phyloP scores from a whole-genome alignment of 2,113 vertebrate species.

The Salvelinus fontinalis region DNA sequence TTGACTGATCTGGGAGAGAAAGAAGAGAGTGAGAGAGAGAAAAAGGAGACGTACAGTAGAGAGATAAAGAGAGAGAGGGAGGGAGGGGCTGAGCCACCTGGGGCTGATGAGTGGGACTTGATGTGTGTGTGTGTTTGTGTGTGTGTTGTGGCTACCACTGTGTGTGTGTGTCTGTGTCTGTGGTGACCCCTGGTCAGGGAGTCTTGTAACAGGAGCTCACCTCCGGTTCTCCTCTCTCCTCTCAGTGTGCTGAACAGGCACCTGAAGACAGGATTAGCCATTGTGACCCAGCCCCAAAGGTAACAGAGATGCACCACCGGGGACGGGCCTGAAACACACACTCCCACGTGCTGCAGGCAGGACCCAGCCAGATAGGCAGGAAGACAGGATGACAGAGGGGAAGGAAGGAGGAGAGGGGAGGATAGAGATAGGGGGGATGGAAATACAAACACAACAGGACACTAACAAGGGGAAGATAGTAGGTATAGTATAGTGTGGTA shows the following conservation, averaged over 20 bases:
- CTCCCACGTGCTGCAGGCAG: conserved; percentile 57
- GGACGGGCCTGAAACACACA: conserved; percentile 65
- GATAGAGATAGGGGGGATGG: conserved; percentile 34
- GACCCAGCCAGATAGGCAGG: conserved; percentile 24
- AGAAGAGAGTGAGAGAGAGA: conserved; percentile 53
- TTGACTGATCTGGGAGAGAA: conserved; percentile 66
- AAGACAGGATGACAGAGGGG: background rate
- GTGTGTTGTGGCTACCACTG: conserved; percentile 22
- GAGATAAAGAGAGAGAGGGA: conserved; percentile 53
- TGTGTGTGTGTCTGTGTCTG: conserved; percentile 56
- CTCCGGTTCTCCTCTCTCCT: conserved; percentile 68
- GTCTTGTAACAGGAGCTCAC: conserved; percentile 79
- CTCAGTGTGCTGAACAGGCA: conserved; percentile 75
- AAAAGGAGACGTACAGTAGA: conserved; percentile 53
- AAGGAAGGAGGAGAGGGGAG: conserved; percentile 35
- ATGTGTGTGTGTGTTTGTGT: conserved; percentile 1
- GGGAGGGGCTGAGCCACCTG: conserved; percentile 47
- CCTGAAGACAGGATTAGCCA: conserved; percentile 77
- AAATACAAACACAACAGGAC: conserved; percentile 64
- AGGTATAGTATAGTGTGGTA: too few species aligned
- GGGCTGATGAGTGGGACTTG: conserved; percentile 34
- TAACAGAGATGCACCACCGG: conserved; percentile 72
- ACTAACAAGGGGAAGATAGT: conserved; percentile 46
- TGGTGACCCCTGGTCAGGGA: conserved; percentile 74
- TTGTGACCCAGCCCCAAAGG: conserved; percentile 69